A percentile compares a stretch with the other conserved stretches of the same genome.
Evolutionary conservation across 2,888 invertebrate species (phyloP).

Genomic region (Amphiduros pacificus): DNA sequence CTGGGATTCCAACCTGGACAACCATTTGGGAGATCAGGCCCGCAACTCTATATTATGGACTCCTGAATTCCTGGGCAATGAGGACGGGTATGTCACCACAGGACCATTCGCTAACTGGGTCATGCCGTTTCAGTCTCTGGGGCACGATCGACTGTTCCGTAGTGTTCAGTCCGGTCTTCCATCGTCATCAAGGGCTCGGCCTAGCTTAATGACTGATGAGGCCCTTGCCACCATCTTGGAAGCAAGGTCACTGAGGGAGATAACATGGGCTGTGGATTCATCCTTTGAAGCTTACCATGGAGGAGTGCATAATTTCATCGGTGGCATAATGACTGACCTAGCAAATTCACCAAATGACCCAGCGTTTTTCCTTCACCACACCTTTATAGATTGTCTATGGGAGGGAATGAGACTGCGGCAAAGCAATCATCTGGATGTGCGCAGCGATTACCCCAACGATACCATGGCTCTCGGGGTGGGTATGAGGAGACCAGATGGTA

Average conservation of each 20-base stretch:
- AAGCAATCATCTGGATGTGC: background rate
- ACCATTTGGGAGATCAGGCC: conserved; percentile 46
- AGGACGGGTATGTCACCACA: conserved; percentile 43
- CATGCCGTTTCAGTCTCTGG: background rate
- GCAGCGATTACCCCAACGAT: background rate
- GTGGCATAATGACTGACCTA: conserved; percentile 51
- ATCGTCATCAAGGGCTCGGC: background rate
- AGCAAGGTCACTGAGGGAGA: conserved; percentile 1
- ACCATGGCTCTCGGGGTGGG: background rate
- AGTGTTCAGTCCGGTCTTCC: background rate
- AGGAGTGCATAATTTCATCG: conserved; percentile 49
- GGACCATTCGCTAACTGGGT: conserved; percentile 53
- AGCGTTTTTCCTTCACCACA: conserved; percentile 54
- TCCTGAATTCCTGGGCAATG: conserved; percentile 49
- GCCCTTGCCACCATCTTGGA: conserved; percentile 11
- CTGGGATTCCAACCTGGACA: conserved; percentile 57
- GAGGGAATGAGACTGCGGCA: conserved; percentile 34
- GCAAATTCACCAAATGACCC: conserved; percentile 54
- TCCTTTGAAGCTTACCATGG: conserved; percentile 41
- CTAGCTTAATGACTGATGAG: conserved; percentile 4
- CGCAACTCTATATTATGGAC: conserved; percentile 50
- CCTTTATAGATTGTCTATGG: conserved; percentile 55
- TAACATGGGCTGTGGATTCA: conserved; percentile 29
- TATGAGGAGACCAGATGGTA: background rate
- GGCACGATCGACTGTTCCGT: background rate